Evolutionary conservation across 2,888 invertebrate genomes (phyloP), one percentile per base, ranked within the genome.

Genomic region (Marasmarcha lunaedactyla): DNA sequence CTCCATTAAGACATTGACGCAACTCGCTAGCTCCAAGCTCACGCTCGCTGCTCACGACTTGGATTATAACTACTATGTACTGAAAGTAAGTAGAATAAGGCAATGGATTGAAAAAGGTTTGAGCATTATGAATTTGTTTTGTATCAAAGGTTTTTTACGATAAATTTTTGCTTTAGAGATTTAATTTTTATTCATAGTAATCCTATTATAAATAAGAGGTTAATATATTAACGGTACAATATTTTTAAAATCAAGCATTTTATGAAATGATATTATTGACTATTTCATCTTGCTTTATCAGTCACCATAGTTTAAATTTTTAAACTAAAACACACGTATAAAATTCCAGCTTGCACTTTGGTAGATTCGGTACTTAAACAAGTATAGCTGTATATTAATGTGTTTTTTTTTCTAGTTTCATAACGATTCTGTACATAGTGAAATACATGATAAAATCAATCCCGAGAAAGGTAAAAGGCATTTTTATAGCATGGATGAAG

Each of bases 51-150:
- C 85, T 0, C 76, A 86, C 33, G 86, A 89, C 42, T 73, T 83
- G 1, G 81, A 87, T 38, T 90, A 88, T 54, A 88, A 86, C 50
- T 79, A 84, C 45, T 79, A 87, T 46, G 81, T 86, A 49, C 86
- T 89, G 46, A 63, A 73, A 56, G 89, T 88, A 60, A 59, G 4
- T 20, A 5, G 70, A 39, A n/a, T n/a, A n/a, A n/a, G n/a, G n/a
- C n/a, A n/a, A 71, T 72, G 12, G 57, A 85, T 33, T n/a, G n/a
- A n/a, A n/a, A n/a, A n/a, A n/a, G n/a, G n/a, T 65, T 68, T 41
- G 44, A 85, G 12, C 81, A 73, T 1, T 67, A 68, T 3, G 11
- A 70, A 81, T 40, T 74, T 84, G 43, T 59, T 68, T 25, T 25
- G 7, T 1, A 35, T 30, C 26, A 6, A 14, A 37, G 34, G 14